Conservation (phyloP, 2,888 invertebrate genomes). For the Agrotis exclamationis region DNA sequence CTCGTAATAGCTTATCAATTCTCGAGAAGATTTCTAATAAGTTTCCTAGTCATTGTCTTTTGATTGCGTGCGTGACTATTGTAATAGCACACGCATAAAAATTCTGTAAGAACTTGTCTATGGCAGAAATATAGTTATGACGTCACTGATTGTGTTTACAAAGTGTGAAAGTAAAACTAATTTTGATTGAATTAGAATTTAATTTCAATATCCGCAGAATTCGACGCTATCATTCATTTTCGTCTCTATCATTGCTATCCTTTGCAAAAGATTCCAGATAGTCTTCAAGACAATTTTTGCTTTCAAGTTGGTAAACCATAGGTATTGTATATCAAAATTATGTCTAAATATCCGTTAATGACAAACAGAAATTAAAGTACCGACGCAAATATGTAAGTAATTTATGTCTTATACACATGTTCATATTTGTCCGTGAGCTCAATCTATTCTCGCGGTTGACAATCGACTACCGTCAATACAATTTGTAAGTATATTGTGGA, state of each 20-base stretch:
- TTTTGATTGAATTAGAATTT: constrained; percentile 1
- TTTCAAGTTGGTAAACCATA: not conserved
- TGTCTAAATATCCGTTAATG: not conserved
- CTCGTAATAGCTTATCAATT: constrained; percentile 58
- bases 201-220: no score
- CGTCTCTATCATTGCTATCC: not conserved
- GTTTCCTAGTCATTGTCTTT: constrained; percentile 57
- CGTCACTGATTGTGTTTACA: constrained; percentile 41
- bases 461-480: constrained; percentile 54
- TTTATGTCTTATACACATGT: not conserved
- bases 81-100: constrained; percentile 35
- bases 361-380: constrained; percentile 4
- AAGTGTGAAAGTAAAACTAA: constrained; percentile 34
- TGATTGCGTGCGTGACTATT: constrained; percentile 51
- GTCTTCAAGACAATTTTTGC: not conserved
- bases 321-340: constrained; percentile 1
- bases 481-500: constrained; percentile 45
- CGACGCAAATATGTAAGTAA: not conserved
- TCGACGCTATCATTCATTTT: not conserved
- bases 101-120: constrained; percentile 51
- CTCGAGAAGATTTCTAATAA: constrained; percentile 48
- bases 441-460: constrained; percentile 48
- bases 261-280: not conserved
- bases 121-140: constrained; percentile 43
- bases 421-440: constrained; percentile 52